These are phyloP conservation scores for Rhopalosiphum maidis DNA, from an alignment of 1,140 invertebrate genomes.

Conservation along the genomic window DNA sequence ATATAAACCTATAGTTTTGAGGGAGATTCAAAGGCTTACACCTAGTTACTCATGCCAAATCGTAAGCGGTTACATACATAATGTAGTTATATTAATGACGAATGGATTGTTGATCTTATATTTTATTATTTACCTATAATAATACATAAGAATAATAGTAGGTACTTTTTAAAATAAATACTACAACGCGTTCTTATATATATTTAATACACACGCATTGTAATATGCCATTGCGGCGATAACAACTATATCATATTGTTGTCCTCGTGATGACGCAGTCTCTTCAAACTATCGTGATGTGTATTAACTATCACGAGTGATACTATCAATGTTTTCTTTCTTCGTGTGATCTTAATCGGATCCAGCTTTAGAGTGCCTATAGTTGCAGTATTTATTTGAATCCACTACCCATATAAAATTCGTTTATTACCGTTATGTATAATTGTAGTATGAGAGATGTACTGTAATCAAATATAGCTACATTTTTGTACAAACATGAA, in stretches of 20 bases:
- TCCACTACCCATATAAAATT: background rate
- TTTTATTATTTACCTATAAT: background rate
- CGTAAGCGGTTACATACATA: background rate
- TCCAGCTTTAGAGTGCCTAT: background rate
- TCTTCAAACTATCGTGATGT: background rate
- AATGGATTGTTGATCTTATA: background rate
- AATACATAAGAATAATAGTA: too few relatives aligned
- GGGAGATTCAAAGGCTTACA: background rate
- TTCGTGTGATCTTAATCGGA: background rate
- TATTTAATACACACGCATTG: background rate
- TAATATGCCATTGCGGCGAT: background rate
- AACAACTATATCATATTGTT: background rate
- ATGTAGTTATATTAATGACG: background rate
- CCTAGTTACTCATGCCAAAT: too few relatives aligned
- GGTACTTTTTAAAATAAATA: too few relatives aligned
- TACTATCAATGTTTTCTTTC: background rate
- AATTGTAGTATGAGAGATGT: background rate
- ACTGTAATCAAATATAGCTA: background rate
- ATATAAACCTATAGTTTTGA: background rate
- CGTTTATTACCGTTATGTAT: background rate
- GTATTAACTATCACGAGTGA: background rate
- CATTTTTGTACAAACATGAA: background rate
- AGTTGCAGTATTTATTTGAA: background rate
- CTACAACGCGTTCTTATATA: background rate
- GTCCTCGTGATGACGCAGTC: background rate